Evolutionary conservation across 2,888 invertebrate species (phyloP).

Genomic region (Tenthredo livida): DNA sequence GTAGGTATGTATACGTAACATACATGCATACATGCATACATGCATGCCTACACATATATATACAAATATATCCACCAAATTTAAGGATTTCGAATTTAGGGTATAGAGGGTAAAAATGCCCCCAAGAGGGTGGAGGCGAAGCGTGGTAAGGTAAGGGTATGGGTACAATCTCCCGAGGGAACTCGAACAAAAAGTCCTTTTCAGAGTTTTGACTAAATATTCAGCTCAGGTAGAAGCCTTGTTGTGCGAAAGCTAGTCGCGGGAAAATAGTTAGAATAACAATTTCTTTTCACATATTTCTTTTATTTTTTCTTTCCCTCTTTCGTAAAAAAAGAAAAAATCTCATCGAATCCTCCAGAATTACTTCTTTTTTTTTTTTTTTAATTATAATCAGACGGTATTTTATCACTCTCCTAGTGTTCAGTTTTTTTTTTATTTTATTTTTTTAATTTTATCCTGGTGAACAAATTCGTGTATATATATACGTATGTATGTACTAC

Average conservation of each 20-base stretch:
- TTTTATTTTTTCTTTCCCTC: neutral
- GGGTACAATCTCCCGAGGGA: conserved; percentile 27
- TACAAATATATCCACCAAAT: neutral
- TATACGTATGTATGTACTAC: neutral
- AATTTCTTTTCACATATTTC: neutral
- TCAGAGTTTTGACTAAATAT: conserved; percentile 31
- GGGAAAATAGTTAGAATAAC: neutral
- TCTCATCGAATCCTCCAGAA: neutral
- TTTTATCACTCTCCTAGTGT: neutral
- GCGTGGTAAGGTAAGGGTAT: neutral
- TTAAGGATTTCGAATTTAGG: neutral
- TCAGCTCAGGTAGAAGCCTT: conserved; percentile 4
- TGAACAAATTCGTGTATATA: neutral
- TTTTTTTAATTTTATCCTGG: neutral
- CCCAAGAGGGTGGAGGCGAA: neutral
- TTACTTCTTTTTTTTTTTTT: neutral
- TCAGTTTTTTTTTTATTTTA: neutral
- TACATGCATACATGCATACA: no score
- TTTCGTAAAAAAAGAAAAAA: neutral
- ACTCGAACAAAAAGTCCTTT: neutral
- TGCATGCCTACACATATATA: neutral
- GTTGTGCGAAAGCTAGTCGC: conserved; percentile 17
- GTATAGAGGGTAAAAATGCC: neutral
- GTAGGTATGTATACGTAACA: neutral
- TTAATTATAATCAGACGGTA: neutral